Conservation (phyloP, 2,797 vertebrate species). For the Leucoraja ocellata region DNA sequence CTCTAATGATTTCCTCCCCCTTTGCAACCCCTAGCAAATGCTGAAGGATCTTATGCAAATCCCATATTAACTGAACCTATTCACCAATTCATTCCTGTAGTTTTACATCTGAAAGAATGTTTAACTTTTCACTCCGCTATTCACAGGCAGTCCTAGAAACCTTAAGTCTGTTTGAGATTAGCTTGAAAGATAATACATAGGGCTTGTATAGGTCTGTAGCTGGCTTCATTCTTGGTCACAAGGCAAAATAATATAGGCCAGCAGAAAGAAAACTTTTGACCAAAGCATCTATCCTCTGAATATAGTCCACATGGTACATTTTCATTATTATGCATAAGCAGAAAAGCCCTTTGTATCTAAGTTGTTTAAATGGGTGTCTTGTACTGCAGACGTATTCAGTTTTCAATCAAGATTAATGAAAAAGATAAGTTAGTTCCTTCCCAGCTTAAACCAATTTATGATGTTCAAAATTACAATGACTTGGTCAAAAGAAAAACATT, state of each 20-base stretch:
- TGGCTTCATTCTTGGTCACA: constrained; percentile 63
- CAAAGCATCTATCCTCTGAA: constrained; percentile 57
- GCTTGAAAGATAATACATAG: constrained; percentile 66
- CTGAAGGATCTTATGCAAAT: constrained; percentile 54
- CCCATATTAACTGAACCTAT: constrained; percentile 56
- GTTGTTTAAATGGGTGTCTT: constrained; percentile 40
- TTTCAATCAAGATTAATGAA: constrained; percentile 39
- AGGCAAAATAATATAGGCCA: constrained; percentile 61
- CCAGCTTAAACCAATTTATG: background rate
- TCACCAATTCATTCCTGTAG: constrained; percentile 53
- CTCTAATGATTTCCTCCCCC: constrained; percentile 50
- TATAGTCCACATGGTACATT: constrained; percentile 37
- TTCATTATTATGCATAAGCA: constrained; percentile 30
- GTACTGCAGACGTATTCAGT: constrained; percentile 37
- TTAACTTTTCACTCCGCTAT: constrained; percentile 67
- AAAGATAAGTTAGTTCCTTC: background rate
- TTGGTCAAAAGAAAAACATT: background rate
- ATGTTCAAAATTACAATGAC: background rate
- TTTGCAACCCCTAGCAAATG: constrained; percentile 55
- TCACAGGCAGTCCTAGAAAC: constrained; percentile 56
- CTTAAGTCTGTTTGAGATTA: constrained; percentile 67
- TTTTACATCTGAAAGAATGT: constrained; percentile 72
- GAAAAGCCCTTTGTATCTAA: constrained; percentile 39
- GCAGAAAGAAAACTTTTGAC: constrained; percentile 66
- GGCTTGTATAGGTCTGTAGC: constrained; percentile 53